Evolutionary conservation across 2,888 invertebrate genomes (phyloP), one percentile per base, ranked within the genome.

Genomic region (Alitta virens): DNA sequence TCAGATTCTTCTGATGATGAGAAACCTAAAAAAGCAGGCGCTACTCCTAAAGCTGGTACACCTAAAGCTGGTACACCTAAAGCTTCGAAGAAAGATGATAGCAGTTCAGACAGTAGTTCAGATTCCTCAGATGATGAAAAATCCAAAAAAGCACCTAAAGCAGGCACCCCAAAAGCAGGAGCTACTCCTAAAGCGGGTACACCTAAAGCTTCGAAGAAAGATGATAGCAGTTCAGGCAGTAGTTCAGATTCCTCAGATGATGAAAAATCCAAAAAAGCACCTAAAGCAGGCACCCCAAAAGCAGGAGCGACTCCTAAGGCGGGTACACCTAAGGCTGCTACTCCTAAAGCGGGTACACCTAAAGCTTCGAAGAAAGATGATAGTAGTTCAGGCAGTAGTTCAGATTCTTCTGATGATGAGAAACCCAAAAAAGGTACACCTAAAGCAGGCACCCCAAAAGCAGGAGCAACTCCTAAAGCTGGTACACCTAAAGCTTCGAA

Each of bases 161-260:
- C 25, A 23, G 42, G 43, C 24, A 43, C 18, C 5, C 25, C 56
- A 43, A 18, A 9, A 49, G 27, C 46, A 2, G 43, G 7, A 7
- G 33, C 33, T 7, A 7, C 33, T 12, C 3, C 5, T 33, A 33
- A 33, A 12, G n/a, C n/a, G n/a, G 26, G 7, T 40, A 21, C 24
- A 54, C 23, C 16, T 2, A 40, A 40, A 43, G 42, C 56, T n/a
- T 25, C 43, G 25, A 57, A 57, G n/a, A 49, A 46, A 46, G 50
- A 50, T 16, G 49, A 27, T 12, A 57, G 57, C 21, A 46, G 46
- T 1, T 25, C 25, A n/a, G 57, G 14, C 5, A 25, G 25, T 46
- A 42, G 26, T 23, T 57, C 57, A n/a, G 49, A 49, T 26, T 56
- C 56, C 18, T 25, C 43, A 27, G 57, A 57, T n/a, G 57, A 57